Evolutionary conservation across 2,888 invertebrate genomes (phyloP), one percentile per base, ranked within the genome.

Genomic region (Conchocele bisecta): DNA sequence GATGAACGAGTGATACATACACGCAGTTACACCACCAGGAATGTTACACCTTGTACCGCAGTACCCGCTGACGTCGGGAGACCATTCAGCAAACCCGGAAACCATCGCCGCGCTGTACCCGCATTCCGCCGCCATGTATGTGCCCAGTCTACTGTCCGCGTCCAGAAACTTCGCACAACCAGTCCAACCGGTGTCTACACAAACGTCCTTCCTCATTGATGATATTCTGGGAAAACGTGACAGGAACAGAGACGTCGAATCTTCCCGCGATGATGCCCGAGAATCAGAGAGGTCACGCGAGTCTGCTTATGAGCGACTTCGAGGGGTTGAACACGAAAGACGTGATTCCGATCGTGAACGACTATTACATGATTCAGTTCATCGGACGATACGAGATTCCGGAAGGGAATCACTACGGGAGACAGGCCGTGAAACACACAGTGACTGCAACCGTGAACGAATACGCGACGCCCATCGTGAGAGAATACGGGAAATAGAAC

Each of bases 161-260:
- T 28, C 48, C 4, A 35, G 26, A 7, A 44, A 37, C 22, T 35
- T 35, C 17, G 42, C 42, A 17, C 54, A 56, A 13, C 24, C 64
- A 11, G 35, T 57, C 1, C 41, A 54, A 15, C 26, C 58, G 3
- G 48, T 57, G 1, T 58, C 60, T 3, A 77, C 76, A 22, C 81
- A 81, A 41, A 79, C 84, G 0, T 83, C 84, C 15, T 84, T 84
- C 50, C 65, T 78, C 13, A 84, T 84, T 37, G 84, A 83, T 58
- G 84, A 84, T 56, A 83, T 84, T 70, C 64, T 83, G 7, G 77
- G 79, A 31, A 79, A 76, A 46, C 58, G 58, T 20, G n/a, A n/a
- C n/a, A n/a, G n/a, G n/a, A n/a, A n/a, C n/a, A n/a, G n/a, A n/a
- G n/a, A n/a, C n/a, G n/a, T n/a, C n/a, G n/a, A n/a, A n/a, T n/a